Conservation (phyloP, 1,140 invertebrate genomes). For the Trichomalopsis sarcophagae region DNA sequence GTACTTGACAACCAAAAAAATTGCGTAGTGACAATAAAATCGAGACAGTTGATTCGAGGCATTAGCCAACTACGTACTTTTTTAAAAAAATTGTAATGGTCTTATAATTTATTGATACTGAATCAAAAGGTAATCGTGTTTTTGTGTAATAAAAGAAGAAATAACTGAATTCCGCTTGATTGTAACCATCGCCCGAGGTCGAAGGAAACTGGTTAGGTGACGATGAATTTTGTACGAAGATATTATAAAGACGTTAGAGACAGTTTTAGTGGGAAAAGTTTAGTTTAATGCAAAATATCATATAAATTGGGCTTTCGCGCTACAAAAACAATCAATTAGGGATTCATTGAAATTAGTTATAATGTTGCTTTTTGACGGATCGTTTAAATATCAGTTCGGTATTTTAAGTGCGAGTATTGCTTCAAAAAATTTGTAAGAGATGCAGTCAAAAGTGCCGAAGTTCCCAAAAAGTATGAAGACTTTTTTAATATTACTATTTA, state of each 20-base stretch:
- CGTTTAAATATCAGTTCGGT: neutral
- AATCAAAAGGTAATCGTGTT: neutral
- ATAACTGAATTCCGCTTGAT: slow-evolving; percentile 39
- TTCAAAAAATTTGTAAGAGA: neutral
- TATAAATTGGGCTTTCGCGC: neutral
- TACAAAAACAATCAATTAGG: neutral
- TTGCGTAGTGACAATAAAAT: slow-evolving; percentile 19
- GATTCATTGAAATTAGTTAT: neutral
- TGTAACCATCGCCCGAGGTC: neutral
- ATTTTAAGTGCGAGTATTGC: neutral
- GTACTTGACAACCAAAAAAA: slow-evolving; percentile 6
- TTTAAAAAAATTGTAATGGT: slow-evolving; percentile 22
- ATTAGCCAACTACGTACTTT: neutral
- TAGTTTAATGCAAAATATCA: slow-evolving; percentile 37
- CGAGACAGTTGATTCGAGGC: neutral
- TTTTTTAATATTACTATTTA: slow-evolving; percentile 7
- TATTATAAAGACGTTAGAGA: slow-evolving; percentile 39
- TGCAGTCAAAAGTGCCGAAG: neutral
- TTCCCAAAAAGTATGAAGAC: neutral
- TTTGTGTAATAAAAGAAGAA: slow-evolving; percentile 27
- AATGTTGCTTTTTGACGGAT: neutral
- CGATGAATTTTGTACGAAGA: slow-evolving; percentile 57
- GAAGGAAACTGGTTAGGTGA: slow-evolving; percentile 45
- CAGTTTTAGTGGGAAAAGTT: slow-evolving; percentile 40
- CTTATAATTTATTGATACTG: neutral